Evolutionary conservation across 2,113 vertebrate species (phyloP), one percentile per base, ranked within the genome.

Genomic region (Laticauda colubrina): DNA sequence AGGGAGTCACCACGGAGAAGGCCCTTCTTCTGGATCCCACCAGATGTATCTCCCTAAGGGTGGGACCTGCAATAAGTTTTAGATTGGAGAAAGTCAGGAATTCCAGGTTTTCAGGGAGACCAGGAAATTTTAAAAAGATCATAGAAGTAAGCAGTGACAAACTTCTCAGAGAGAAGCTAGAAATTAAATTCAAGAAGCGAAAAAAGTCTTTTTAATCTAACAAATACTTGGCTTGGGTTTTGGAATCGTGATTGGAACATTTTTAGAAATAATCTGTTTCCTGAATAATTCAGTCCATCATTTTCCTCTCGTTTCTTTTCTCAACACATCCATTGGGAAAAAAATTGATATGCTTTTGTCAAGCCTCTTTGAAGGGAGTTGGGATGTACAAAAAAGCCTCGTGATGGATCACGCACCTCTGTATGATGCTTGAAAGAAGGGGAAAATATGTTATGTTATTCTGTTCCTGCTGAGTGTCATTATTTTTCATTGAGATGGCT

Each of bases 381-480:
- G 64, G n/a, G 29, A 69, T 5, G 12, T 10, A 18, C 91, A 88
- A 39, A 34, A 14, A 39, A 43, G 1, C 18, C 11, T 48, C 54
- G 29, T 91, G 55, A 9, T 61, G 43, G 34, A 14, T 87, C 29
- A 51, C 5, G 21, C 43, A 1, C 34, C n/a, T 45, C 88, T 75
- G 48, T 61, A 2, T 45, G 54, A 92, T 29, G 34, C 26, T 45
- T 48, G 23, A 43, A 94, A 43, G 48, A 21, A 24, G 24, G n/a
- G 0, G 14, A 43, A 1, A 26, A 15, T 90, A 11, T 0, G 3
- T 0, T 0, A 8, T 1, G 87, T 7, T 87, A 26, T 24, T 88
- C 29, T 64, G 14, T 48, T 91, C 0, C 0, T 0, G 0, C 51
- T 23, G 45, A 85, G 14, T 5, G 1, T 87, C 1, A 0, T 91